A percentile compares a stretch with the other conserved stretches of the same genome.
Conservation (phyloP, 2,113 vertebrate genomes). For the Tyrannus savana region DNA sequence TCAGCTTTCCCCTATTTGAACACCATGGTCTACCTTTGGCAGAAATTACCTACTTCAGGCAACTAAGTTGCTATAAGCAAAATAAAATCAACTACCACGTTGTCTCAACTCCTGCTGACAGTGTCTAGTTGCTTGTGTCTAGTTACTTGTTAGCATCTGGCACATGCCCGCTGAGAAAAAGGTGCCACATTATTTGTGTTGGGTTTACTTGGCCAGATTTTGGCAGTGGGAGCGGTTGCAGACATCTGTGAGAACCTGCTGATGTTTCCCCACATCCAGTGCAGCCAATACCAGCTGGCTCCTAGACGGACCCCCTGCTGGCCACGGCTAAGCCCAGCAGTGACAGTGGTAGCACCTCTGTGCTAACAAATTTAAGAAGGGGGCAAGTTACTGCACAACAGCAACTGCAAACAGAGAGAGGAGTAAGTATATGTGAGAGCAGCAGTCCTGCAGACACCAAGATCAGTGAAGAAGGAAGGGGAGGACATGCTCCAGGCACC, state of each 20-base stretch:
- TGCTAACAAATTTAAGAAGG: too few species aligned
- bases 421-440: background rate
- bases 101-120: background rate
- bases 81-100: background rate
- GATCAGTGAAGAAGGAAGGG: background rate
- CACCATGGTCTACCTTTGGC: background rate
- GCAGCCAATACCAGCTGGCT: background rate
- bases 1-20: background rate
- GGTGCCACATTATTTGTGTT: background rate
- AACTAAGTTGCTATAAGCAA: background rate
- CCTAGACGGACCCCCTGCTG: background rate
- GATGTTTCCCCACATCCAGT: background rate
- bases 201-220: background rate
- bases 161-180: background rate
- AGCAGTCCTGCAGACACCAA: background rate
- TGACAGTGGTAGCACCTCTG: fast-evolving
- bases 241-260: background rate
- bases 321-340: fast-evolving
- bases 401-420: background rate
- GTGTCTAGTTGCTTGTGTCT: background rate
- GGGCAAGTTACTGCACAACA: background rate
- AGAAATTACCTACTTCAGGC: background rate
- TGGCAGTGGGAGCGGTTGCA: background rate
- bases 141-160: background rate
- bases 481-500: background rate